A percentile compares a stretch with the other conserved stretches of the same genome.
These are phyloP conservation scores for Pelodiscus sinensis DNA, from an alignment of 2,113 vertebrate species.

Conservation along the genomic window DNA sequence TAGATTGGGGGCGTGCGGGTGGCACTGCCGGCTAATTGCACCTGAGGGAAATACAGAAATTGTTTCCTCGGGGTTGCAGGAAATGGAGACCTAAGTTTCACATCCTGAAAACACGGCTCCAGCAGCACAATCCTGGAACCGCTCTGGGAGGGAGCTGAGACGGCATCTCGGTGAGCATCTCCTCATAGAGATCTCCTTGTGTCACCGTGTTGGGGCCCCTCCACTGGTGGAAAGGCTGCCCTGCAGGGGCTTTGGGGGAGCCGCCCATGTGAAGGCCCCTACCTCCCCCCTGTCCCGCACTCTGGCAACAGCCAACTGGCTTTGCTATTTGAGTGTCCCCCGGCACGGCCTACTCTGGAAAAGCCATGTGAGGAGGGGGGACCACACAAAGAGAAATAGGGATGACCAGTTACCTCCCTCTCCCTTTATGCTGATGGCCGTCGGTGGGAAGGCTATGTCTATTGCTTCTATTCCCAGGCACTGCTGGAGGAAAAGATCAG, in stretches of 20 bases:
- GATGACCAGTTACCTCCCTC: not conserved
- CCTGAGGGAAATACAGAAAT: not conserved
- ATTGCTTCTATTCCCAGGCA: too few relatives aligned
- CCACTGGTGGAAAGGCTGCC: not conserved
- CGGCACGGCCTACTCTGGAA: not conserved
- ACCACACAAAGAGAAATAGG: not conserved
- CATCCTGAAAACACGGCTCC: not conserved
- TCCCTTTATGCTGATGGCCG: not conserved
- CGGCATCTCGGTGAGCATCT: not conserved
- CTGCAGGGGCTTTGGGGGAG: not conserved
- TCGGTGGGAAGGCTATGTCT: too few relatives aligned
- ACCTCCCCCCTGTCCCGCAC: not conserved
- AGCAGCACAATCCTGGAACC: not conserved
- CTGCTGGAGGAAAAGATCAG: not conserved
- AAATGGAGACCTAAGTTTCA: not conserved
- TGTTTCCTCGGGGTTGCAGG: not conserved
- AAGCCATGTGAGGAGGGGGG: not conserved
- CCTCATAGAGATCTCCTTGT: not conserved
- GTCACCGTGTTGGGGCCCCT: not conserved
- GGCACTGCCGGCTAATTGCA: not conserved
- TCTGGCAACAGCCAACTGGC: not conserved
- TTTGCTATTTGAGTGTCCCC: not conserved
- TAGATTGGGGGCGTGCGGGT: too few relatives aligned
- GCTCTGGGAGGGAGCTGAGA: not conserved
- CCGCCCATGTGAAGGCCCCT: not conserved